phyloP scores from a whole-genome alignment of 1,140 invertebrate genomes.

The Musca domestica region DNA sequence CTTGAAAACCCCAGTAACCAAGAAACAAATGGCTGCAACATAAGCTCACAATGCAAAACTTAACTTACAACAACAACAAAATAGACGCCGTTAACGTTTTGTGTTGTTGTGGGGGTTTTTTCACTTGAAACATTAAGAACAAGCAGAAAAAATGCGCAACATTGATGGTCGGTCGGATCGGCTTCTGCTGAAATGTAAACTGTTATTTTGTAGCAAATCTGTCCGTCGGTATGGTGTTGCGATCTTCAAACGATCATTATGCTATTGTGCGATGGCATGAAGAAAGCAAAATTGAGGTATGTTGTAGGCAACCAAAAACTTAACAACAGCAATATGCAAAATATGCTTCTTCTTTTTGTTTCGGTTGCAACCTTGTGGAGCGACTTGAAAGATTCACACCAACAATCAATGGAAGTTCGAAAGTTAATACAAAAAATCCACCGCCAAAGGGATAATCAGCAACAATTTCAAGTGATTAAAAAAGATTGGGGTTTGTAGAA shows the following conservation, averaged over 20 bases:
- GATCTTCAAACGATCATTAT: neutral
- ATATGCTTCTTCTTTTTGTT: conserved; percentile 26
- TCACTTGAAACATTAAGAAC: conserved; percentile 24
- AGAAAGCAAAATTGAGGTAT: neutral
- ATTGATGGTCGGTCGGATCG: neutral
- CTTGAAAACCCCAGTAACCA: conserved; percentile 9
- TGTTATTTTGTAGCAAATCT: too few species aligned
- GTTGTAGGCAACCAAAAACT: neutral
- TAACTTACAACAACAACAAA: neutral
- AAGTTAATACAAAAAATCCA: conserved; percentile 29
- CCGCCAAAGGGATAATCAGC: conserved; percentile 55
- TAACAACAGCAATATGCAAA: conserved; percentile 37
- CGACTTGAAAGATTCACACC: too few species aligned
- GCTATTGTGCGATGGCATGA: neutral
- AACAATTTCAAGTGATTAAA: conserved; percentile 55
- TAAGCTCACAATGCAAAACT: neutral
- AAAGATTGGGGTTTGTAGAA: too few species aligned
- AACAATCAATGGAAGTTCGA: too few species aligned
- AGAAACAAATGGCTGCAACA: conserved; percentile 27
- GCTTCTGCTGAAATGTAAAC: too few species aligned
- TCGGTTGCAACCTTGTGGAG: too few species aligned
- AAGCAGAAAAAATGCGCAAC: neutral
- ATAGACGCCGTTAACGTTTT: conserved; percentile 9
- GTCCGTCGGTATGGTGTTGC: too few species aligned
- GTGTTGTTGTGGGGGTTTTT: too few species aligned